A percentile compares a stretch with the other conserved stretches of the same genome.
These are phyloP conservation scores for Drosophila anceps DNA, from an alignment of 2,888 invertebrate species.

Conservation along the genomic window DNA sequence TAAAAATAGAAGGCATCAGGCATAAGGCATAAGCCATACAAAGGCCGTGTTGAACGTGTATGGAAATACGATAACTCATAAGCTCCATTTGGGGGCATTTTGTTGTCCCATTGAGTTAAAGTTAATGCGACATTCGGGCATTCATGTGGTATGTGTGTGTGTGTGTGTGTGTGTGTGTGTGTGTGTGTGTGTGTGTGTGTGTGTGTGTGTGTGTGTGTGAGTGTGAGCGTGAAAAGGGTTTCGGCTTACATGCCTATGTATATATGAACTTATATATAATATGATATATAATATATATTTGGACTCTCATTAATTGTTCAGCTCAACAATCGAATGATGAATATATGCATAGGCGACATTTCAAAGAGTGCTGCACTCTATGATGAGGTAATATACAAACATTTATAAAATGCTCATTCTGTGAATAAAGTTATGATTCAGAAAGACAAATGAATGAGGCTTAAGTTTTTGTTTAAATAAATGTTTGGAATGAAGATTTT, in stretches of 20 bases:
- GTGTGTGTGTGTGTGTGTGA: no score
- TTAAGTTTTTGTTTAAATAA: no score
- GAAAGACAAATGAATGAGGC: not conserved
- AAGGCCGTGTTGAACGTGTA: conserved; percentile 12
- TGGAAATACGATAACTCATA: conserved; percentile 46
- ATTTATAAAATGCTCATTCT: not conserved
- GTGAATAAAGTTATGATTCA: not conserved
- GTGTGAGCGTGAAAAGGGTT: conserved; percentile 16
- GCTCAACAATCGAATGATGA: conserved; percentile 16
- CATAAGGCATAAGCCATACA: not conserved
- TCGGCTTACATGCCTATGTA: not conserved
- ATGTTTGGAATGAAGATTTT: no score
- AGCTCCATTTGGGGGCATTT: conserved; percentile 24
- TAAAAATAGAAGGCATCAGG: conserved; percentile 47
- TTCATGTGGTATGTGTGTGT: not conserved
- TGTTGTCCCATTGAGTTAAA: conserved; percentile 20
- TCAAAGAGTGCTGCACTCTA: not conserved
- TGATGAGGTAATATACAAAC: not conserved
- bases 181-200: no score
- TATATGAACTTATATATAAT: not conserved
- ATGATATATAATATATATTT: not conserved
- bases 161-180: no score
- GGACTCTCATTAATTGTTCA: conserved; percentile 33
- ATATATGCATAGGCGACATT: not conserved
- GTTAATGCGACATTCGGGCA: conserved; percentile 31